phyloP scores from a whole-genome alignment of 2,113 vertebrate genomes.

The Gavialis gangeticus region DNA sequence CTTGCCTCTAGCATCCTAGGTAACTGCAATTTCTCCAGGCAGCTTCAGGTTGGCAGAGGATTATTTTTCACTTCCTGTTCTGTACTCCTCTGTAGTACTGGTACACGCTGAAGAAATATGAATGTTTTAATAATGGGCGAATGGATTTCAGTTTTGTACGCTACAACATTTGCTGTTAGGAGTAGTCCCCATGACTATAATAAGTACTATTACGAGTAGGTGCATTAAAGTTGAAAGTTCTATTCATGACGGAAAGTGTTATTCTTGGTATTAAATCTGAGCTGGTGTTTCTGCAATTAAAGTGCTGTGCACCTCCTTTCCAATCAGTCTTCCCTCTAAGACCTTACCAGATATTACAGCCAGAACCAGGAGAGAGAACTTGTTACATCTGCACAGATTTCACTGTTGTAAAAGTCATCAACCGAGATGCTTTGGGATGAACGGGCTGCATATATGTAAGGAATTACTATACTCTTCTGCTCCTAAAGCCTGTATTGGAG shows the following conservation, averaged over 20 bases:
- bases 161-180: too few relatives aligned
- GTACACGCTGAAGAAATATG: neutral
- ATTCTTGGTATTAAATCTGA: constrained; percentile 31
- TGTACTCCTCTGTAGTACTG: neutral
- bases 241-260: neutral
- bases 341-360: constrained; percentile 60
- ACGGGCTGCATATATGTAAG: constrained; percentile 58
- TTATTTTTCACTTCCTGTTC: neutral
- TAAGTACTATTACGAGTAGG: neutral
- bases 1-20: neutral
- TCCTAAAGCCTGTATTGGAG: constrained; percentile 28
- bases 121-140: neutral
- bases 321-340: constrained; percentile 52
- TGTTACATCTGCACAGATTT: constrained; percentile 44
- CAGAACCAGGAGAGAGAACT: constrained; percentile 37
- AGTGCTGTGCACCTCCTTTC: constrained; percentile 55
- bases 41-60: neutral
- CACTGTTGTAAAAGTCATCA: constrained; percentile 37
- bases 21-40: neutral
- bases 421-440: constrained; percentile 55
- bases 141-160: neutral
- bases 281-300: constrained; percentile 55
- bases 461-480: constrained; percentile 16
- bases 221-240: constrained; percentile 36
- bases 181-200: too few relatives aligned